Evolutionary conservation across 2,113 vertebrate species (phyloP).

Genomic region (Bagarius yarrelli): DNA sequence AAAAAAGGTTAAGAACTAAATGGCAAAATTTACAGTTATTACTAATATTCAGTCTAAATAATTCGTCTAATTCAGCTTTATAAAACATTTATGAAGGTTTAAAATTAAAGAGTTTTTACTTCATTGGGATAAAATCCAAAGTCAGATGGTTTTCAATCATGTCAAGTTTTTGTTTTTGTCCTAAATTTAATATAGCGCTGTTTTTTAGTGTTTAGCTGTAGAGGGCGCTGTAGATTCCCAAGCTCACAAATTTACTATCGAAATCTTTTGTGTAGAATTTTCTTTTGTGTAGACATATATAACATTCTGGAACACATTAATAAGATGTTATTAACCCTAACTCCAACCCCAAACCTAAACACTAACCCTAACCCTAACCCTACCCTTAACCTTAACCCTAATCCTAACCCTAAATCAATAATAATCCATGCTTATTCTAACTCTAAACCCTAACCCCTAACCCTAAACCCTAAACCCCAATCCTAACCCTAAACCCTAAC

Average conservation of each 20-base stretch:
- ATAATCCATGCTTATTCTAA: no score
- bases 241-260: background rate
- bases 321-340: background rate
- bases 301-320: background rate
- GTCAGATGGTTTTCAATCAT: background rate
- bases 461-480: no score
- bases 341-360: no score
- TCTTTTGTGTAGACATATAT: background rate
- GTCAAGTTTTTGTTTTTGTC: no score
- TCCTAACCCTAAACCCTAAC: no score
- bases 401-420: no score
- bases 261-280: background rate
- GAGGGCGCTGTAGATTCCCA: constrained; percentile 24
- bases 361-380: no score
- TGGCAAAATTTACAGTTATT: background rate
- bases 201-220: background rate
- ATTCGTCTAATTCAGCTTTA: background rate
- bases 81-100: background rate
- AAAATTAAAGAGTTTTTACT: background rate
- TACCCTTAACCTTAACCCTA: no score
- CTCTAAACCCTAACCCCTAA: no score
- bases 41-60: no score
- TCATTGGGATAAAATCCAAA: background rate
- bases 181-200: no score
- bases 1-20: background rate